These are phyloP conservation scores for Sparidentex hasta DNA, from an alignment of 2,797 vertebrate genomes.

Conservation along the genomic window DNA sequence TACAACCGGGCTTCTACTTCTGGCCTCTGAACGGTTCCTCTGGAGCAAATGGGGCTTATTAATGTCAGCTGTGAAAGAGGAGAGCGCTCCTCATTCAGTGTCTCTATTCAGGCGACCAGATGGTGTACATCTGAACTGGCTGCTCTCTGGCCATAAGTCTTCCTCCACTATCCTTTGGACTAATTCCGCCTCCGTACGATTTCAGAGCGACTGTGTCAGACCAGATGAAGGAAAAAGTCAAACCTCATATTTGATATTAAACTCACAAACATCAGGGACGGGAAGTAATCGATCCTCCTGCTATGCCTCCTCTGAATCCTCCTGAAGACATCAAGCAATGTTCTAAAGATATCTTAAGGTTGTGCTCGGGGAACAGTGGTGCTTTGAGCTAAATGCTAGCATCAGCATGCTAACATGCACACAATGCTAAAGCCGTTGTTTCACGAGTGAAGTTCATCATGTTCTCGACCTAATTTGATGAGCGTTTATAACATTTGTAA, in stretches of 20 bases:
- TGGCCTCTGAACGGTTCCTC: slow-evolving; percentile 49
- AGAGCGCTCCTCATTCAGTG: slow-evolving; percentile 39
- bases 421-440: not conserved
- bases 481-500: not conserved
- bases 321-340: too few relatives aligned
- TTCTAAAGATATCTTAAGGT: not conserved
- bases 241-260: slow-evolving; percentile 5
- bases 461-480: not conserved
- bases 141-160: slow-evolving; percentile 37
- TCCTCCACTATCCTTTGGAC: slow-evolving; percentile 30
- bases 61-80: slow-evolving; percentile 55
- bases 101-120: slow-evolving; percentile 50
- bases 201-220: not conserved
- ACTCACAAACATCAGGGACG: not conserved
- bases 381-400: not conserved
- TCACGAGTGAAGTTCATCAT: not conserved
- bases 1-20: slow-evolving; percentile 27
- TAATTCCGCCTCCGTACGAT: slow-evolving; percentile 19
- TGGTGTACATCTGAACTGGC: slow-evolving; percentile 44
- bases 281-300: not conserved
- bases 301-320: not conserved
- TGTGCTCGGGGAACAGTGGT: too few relatives aligned
- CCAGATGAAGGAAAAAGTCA: slow-evolving; percentile 19
- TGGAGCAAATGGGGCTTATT: slow-evolving; percentile 61
- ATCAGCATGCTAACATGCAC: not conserved